Conservation (phyloP, 2,113 vertebrate species). For the Dissostichus mawsoni region DNA sequence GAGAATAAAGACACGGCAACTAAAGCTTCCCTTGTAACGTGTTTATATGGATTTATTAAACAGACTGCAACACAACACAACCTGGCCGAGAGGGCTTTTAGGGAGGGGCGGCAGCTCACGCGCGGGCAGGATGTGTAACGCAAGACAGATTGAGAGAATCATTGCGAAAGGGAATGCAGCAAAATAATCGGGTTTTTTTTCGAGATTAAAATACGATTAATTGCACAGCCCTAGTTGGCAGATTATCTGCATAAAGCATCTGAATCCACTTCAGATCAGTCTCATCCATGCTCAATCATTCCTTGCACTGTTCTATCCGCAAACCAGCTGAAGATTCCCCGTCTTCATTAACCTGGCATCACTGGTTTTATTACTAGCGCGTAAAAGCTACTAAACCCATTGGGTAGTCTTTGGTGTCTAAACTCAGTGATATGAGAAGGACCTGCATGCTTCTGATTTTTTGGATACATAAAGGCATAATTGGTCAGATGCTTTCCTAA, state of each 20-base stretch:
- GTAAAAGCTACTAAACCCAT: neutral
- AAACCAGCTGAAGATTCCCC: neutral
- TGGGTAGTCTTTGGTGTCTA: neutral
- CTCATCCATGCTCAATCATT: neutral
- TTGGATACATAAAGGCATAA: conserved; percentile 1
- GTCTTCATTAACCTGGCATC: neutral
- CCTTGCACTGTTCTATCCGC: neutral
- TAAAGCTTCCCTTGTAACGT: too few relatives aligned
- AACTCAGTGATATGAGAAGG: neutral
- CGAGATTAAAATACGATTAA: too few relatives aligned
- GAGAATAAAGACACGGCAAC: too few relatives aligned
- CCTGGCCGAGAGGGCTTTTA: too few relatives aligned
- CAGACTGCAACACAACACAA: too few relatives aligned
- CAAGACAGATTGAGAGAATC: too few relatives aligned
- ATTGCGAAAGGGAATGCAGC: too few relatives aligned
- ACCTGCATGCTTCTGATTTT: neutral
- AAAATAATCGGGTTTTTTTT: too few relatives aligned
- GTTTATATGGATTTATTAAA: too few relatives aligned
- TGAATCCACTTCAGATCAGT: neutral
- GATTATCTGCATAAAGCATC: neutral
- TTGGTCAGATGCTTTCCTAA: neutral
- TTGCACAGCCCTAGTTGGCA: neutral
- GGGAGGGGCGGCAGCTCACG: too few relatives aligned
- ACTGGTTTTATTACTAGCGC: neutral
- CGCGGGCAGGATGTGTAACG: too few relatives aligned